Evolutionary conservation across 2,888 invertebrate species (phyloP), one percentile per base, ranked within the genome.

Genomic region (Lasioglossum leucozonium): DNA sequence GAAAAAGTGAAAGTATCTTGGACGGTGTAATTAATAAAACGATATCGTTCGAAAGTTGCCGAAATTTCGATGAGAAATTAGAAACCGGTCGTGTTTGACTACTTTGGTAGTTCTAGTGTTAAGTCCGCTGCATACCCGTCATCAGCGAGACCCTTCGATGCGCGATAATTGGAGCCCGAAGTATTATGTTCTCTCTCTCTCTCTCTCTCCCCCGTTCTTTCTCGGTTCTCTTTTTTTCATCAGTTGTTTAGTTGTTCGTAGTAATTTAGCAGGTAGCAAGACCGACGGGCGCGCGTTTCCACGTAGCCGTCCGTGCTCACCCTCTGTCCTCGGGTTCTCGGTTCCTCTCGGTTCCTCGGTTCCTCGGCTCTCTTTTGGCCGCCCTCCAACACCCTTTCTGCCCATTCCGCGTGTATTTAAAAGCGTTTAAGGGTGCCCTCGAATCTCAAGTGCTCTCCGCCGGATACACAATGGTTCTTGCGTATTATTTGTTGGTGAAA

Each of bases 401-500:
- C 79, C 80, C 85, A 77, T 84, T 85, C 88, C 89, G 88, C 87
- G 91, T 91, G 93, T 91, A 93, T 93, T 93, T 93, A 93, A 93
- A 93, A 93, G 91, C 92, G 90, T 93, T 93, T 93, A 93, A 92
- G 90, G 91, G 92, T 91, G 91, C 91, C 89, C 93, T 92, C 87
- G 84, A 90, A 88, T 87, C 90, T 92, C 91, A 85, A 92, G 92
- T 92, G 92, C 90, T 89, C 91, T 91, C 87, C 86, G 88, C 88
- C 90, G 83, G 87, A 85, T 90, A 87, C 91, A 92, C 91, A 92
- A 92, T 91, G 92, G 91, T 91, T 87, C 91, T 91, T 91, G 92
- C 91, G 91, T 93, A 93, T 94, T 93, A 93, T 94, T 94, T 93
- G 93, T 93, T 93, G 94, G 93, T 93, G 91, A 94, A 94, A 94